Evolutionary conservation across 1,140 invertebrate genomes (phyloP).

Genomic region (Lasioglossum baleicum): DNA sequence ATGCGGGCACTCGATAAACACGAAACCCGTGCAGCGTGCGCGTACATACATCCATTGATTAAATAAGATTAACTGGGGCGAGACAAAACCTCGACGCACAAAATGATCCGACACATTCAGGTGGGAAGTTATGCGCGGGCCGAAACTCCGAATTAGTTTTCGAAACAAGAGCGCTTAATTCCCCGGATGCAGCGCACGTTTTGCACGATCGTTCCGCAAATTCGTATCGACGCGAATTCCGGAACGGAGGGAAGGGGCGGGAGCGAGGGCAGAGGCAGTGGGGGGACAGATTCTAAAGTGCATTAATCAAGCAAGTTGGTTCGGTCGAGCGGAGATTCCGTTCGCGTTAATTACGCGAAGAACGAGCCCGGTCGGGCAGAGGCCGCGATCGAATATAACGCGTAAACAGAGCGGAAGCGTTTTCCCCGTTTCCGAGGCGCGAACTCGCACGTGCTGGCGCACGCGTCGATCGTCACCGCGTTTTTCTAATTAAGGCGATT

Average conservation of each 20-base stretch:
- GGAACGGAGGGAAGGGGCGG: no score
- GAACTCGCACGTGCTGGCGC: constrained; percentile 15
- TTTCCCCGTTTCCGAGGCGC: constrained; percentile 19
- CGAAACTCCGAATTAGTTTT: not conserved
- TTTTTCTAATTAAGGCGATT: constrained; percentile 46
- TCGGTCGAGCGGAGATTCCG: not conserved
- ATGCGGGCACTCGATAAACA: no score
- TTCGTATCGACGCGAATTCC: not conserved
- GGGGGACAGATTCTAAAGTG: not conserved
- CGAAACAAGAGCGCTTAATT: constrained; percentile 5
- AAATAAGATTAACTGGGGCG: no score
- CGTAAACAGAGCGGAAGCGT: constrained; percentile 43
- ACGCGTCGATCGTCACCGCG: constrained; percentile 13
- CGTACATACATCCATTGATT: no score
- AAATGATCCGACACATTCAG: no score
- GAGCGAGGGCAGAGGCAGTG: no score
- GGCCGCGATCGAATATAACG: constrained; percentile 15
- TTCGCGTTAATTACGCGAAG: constrained; percentile 33
- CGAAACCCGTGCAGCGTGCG: no score
- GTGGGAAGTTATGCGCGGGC: no score
- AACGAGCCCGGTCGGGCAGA: not conserved
- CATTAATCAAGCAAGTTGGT: constrained; percentile 11
- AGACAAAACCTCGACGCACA: no score
- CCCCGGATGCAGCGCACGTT: not conserved
- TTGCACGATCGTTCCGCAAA: not conserved